A percentile compares a stretch with the other conserved stretches of the same genome.
Conservation (phyloP, 64 coral and sea anemone species). For the Porites lutea region DNA sequence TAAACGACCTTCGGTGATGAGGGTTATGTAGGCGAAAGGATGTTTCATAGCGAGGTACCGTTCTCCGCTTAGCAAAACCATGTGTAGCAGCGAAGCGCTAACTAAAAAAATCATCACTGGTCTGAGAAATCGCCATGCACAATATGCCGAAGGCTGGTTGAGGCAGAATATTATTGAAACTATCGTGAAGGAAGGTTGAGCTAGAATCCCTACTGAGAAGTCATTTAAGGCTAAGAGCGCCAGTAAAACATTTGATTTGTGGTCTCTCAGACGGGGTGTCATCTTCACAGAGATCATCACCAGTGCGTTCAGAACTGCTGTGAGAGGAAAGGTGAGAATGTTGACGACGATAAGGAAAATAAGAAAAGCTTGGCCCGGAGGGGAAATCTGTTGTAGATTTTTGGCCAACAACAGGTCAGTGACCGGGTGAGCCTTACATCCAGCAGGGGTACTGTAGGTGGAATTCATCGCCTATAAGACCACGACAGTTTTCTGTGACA, state of each 20-base stretch:
- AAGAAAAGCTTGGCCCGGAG: neutral
- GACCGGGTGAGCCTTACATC: too few relatives aligned
- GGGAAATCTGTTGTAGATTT: too few relatives aligned
- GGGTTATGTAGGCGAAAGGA: neutral
- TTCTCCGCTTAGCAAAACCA: neutral
- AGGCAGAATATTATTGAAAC: neutral
- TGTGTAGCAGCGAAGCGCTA: neutral
- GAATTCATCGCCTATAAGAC: too few relatives aligned
- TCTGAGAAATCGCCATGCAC: neutral
- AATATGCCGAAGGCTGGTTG: neutral
- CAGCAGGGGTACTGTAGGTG: too few relatives aligned
- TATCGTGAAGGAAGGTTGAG: neutral
- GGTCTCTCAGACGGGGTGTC: neutral
- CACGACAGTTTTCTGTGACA: too few relatives aligned
- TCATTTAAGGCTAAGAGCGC: neutral
- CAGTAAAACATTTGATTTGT: neutral
- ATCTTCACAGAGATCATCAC: constrained; percentile 9
- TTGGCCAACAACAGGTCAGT: too few relatives aligned
- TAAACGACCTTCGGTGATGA: neutral
- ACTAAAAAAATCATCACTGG: neutral
- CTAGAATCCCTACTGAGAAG: neutral
- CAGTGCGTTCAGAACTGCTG: neutral
- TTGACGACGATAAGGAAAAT: neutral
- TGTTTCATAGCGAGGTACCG: neutral
- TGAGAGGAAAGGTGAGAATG: constrained; percentile 1